Conservation (phyloP, 2,888 invertebrate genomes). For the Drosophila longiperda region DNA sequence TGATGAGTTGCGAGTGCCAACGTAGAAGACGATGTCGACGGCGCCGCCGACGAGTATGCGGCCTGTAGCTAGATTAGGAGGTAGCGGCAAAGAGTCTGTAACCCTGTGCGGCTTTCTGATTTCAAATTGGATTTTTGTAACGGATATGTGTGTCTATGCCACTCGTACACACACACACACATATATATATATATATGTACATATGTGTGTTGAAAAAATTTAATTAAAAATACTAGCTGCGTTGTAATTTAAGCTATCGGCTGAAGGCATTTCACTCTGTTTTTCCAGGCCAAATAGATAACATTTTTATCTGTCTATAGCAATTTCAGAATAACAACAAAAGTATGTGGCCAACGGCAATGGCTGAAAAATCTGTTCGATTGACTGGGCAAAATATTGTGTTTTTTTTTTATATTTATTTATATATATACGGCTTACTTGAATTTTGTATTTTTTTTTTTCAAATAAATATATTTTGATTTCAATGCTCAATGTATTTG, state of each 20-base stretch:
- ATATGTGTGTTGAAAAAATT: constrained; percentile 36
- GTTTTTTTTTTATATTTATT: not conserved
- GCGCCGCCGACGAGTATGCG: constrained; percentile 17
- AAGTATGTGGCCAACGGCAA: not conserved
- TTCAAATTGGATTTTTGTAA: constrained; percentile 67
- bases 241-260: constrained; percentile 32
- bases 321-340: constrained; percentile 6
- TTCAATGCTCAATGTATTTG: not conserved
- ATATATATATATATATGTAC: not conserved
- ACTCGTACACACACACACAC: constrained; percentile 11
- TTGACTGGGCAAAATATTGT: not conserved
- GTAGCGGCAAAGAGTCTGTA: constrained; percentile 6
- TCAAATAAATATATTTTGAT: not conserved
- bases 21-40: constrained; percentile 27
- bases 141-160: constrained; percentile 45
- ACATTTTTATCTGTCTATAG: constrained; percentile 1
- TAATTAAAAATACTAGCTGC: constrained; percentile 50
- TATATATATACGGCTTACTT: not conserved
- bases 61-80: constrained; percentile 42
- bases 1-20: constrained; percentile 71
- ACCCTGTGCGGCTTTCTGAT: constrained; percentile 65
- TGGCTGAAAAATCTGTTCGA: not conserved
- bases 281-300: not conserved
- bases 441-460: not conserved
- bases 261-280: constrained; percentile 8